Evolutionary conservation across 2,888 invertebrate species (phyloP).

Genomic region (Hybos culiciformis): DNA sequence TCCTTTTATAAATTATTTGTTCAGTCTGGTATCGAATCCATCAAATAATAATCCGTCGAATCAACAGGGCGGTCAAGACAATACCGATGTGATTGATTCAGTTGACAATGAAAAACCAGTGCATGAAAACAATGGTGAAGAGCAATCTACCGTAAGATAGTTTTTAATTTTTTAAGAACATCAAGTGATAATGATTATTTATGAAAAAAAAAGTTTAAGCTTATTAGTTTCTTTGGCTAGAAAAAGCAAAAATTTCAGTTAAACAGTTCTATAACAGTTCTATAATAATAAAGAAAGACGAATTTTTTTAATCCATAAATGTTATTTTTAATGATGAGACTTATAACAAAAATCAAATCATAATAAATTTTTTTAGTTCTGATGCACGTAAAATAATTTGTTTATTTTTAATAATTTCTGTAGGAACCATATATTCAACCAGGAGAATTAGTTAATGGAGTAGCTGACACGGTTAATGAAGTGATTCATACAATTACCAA

Average conservation of each 20-base stretch:
- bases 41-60: background rate
- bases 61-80: constrained; percentile 1
- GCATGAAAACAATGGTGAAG: constrained; percentile 5
- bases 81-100: constrained; percentile 9
- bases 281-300: background rate
- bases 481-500: too few relatives aligned
- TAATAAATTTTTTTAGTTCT: too few relatives aligned
- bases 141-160: constrained; percentile 5
- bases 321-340: too few relatives aligned
- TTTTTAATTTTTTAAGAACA: too few relatives aligned
- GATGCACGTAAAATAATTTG: too few relatives aligned
- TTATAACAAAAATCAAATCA: too few relatives aligned
- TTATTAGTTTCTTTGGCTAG: background rate
- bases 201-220: too few relatives aligned
- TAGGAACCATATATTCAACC: constrained; percentile 16
- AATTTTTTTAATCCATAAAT: too few relatives aligned
- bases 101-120: constrained; percentile 10
- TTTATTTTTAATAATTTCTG: background rate
- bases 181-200: too few relatives aligned
- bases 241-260: background rate
- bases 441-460: constrained; percentile 27
- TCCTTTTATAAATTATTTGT: background rate
- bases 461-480: constrained; percentile 29
- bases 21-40: background rate
- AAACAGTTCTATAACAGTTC: background rate